Evolutionary conservation across 1,140 invertebrate genomes (phyloP), one percentile per base, ranked within the genome.

Genomic region (Megathymus violae): DNA sequence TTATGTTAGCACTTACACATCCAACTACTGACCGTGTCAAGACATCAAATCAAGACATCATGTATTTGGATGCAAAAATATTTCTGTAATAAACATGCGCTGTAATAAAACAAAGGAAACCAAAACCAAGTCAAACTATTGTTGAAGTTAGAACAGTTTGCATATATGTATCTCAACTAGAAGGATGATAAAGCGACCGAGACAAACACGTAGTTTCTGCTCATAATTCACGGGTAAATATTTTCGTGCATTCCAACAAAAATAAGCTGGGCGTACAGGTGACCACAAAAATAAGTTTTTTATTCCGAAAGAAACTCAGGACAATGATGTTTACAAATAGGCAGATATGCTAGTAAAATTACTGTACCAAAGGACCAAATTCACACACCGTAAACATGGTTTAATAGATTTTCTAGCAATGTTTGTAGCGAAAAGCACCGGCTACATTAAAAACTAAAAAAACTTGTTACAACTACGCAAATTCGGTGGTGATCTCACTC

Each of bases 201-300:
- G 41, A 46, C 54, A 59, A 59, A 59, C 54, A 59, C 41, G 41
- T 47, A 59, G 41, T 59, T 59, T 50, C 22, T 59, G 54, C 10
- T 66, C 62, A 60, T 76, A 66, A 66, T 62, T 76, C 62, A 68
- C 46, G 50, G 22, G 50, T 51, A 70, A 71, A 76, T 70, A 73
- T 70, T 73, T 72, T 51, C 36, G 14, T 40, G 34, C 10, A 25
- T 41, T 10, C 25, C 65, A 67, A 69, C 43, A 72, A 76, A 76
- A 73, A 70, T 62, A 70, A 70, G 51, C 48, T 38, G 43, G n/a
- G 44, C 59, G 54, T 47, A 47, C 22, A 56, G 54, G 31, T 13
- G 25, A 27, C 59, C 50, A 50, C 59, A 60, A 59, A 60, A 65
- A 68, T 67, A 62, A 69, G 52, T 56, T 0, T 52, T 44, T 67